A percentile compares a stretch with the other conserved stretches of the same genome.
Conservation (phyloP, 64 coral and sea anemone genomes). For the Montipora capricornis region DNA sequence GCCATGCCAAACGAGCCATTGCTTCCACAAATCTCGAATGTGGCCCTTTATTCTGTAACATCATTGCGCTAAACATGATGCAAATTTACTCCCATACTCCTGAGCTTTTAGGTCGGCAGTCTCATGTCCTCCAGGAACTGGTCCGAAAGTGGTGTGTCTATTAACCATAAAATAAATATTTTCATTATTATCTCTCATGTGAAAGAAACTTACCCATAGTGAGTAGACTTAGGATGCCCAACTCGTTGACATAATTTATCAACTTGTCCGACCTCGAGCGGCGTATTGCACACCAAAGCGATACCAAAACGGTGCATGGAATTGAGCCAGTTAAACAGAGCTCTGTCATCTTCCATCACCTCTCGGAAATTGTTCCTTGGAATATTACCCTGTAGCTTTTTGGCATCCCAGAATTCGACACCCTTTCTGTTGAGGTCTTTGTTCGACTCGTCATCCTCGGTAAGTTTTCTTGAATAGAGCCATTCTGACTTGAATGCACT, state of each 20-base stretch:
- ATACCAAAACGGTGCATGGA: conserved; percentile 44
- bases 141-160: too few relatives aligned
- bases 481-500: conserved; percentile 47
- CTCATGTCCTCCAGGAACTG: too few relatives aligned
- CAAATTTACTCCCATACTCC: too few relatives aligned
- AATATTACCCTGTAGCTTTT: conserved; percentile 16
- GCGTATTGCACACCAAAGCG: conserved; percentile 20
- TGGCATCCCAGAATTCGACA: conserved; percentile 7
- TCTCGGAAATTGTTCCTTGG: conserved; percentile 44
- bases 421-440: background rate
- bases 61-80: too few relatives aligned
- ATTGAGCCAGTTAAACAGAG: conserved; percentile 53
- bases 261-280: conserved; percentile 16
- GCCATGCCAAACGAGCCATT: too few relatives aligned
- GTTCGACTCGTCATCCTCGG: background rate
- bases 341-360: conserved; percentile 28
- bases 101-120: too few relatives aligned
- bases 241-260: conserved; percentile 38
- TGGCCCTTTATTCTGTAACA: too few relatives aligned
- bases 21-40: too few relatives aligned
- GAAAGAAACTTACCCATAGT: conserved; percentile 55
- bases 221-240: conserved; percentile 48
- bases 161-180: too few relatives aligned
- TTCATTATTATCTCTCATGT: background rate
- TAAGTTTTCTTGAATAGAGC: conserved; percentile 43